A percentile compares a stretch with the other conserved stretches of the same genome.
Evolutionary conservation across 2,113 vertebrate species (phyloP).

Genomic region (Arvicanthis niloticus): DNA sequence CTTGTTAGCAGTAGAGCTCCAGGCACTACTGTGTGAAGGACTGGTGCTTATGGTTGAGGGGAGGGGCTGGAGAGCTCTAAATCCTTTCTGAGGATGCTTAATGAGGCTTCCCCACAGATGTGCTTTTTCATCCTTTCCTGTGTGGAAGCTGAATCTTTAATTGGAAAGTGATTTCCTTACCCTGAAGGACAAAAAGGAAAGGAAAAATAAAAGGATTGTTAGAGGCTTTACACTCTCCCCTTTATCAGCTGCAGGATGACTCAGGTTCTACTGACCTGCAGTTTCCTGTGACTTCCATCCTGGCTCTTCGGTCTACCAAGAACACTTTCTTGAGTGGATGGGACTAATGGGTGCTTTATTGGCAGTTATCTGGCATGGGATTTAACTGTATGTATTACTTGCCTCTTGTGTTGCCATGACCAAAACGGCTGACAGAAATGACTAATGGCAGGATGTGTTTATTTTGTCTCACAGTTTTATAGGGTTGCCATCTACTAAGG

Average conservation of each 20-base stretch:
- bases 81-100: slow-evolving; percentile 54
- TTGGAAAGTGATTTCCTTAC: slow-evolving; percentile 35
- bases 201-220: slow-evolving; percentile 14
- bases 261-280: background rate
- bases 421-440: background rate
- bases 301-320: background rate
- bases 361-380: background rate
- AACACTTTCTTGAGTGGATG: background rate
- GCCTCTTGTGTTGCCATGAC: background rate
- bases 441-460: background rate
- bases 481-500: background rate
- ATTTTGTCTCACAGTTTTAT: background rate
- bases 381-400: background rate
- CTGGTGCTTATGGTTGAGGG: background rate
- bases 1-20: background rate
- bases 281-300: background rate
- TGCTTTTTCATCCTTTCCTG: slow-evolving; percentile 51
- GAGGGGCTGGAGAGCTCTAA: background rate
- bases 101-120: slow-evolving; percentile 32
- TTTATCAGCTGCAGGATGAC: background rate
- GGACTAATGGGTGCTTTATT: background rate
- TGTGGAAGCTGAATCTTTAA: slow-evolving; percentile 60
- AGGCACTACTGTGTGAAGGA: rapidly evolving
- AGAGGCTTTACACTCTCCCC: background rate
- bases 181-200: slow-evolving; percentile 12